Percentiles rank a stretch among this genome's conserved stretches.
phyloP scores from a whole-genome alignment of 1,140 invertebrate genomes.

The Pantala flavescens region DNA sequence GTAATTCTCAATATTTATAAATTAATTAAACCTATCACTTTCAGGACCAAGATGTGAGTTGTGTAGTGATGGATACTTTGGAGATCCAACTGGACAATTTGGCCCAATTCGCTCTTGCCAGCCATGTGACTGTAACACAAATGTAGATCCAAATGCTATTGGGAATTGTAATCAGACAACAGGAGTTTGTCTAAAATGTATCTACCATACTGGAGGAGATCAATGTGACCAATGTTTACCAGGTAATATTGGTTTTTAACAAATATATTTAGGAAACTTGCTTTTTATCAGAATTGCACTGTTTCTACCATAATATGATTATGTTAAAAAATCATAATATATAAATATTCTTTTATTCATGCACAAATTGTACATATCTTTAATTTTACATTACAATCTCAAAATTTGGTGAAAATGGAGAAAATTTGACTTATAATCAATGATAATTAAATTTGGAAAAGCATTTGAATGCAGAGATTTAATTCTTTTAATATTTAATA shows the following conservation, averaged over 20 bases:
- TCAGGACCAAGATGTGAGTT: conserved; percentile 78
- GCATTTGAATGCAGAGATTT: too few species aligned
- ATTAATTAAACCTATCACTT: conserved; percentile 13
- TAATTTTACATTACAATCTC: too few species aligned
- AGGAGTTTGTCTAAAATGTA: conserved; percentile 93
- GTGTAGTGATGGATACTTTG: conserved; percentile 91
- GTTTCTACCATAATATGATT: too few species aligned
- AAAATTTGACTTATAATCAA: too few species aligned
- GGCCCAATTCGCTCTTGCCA: conserved; percentile 58
- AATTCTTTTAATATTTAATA: too few species aligned
- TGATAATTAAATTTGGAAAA: too few species aligned
- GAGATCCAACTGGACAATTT: conserved; percentile 65
- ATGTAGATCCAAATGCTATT: conserved; percentile 89
- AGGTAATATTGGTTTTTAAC: conserved; percentile 39
- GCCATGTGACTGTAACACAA: conserved; percentile 87
- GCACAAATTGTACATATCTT: too few species aligned
- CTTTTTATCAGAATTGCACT: too few species aligned
- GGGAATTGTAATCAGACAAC: conserved; percentile 87
- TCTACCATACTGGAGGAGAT: conserved; percentile 86
- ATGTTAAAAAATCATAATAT: background rate
- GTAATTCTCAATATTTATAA: too few species aligned
- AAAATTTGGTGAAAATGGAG: too few species aligned
- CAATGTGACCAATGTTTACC: conserved; percentile 83
- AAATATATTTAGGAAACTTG: background rate
- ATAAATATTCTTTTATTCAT: background rate